Conservation (phyloP, 2,113 vertebrate genomes). For the Hyaena hyaena region DNA sequence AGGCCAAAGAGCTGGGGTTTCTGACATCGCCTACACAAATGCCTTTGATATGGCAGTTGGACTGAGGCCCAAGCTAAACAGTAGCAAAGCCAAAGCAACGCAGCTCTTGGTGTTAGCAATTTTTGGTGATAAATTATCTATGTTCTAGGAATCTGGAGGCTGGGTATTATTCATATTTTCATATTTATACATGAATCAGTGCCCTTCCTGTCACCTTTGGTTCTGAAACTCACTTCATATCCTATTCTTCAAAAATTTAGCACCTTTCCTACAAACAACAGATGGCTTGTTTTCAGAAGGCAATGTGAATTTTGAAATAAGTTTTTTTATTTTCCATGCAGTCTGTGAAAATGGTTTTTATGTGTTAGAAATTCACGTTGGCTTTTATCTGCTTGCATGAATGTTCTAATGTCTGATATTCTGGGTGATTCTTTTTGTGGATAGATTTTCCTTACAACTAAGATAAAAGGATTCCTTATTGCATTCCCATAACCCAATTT, state of each 20-base stretch:
- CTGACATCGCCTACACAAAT: background rate
- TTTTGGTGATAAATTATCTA: background rate
- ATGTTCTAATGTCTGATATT: conserved; percentile 1
- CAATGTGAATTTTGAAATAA: conserved; percentile 44
- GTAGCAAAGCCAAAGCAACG: background rate
- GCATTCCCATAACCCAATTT: background rate
- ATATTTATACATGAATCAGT: background rate
- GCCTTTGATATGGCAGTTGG: background rate
- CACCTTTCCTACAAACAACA: conserved; percentile 52
- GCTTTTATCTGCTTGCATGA: background rate
- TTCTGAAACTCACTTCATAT: background rate
- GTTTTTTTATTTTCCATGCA: background rate
- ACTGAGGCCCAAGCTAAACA: background rate
- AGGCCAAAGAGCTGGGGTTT: background rate
- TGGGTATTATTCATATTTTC: background rate
- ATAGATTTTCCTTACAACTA: background rate
- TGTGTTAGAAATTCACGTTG: conserved; percentile 22
- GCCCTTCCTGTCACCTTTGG: conserved; percentile 24
- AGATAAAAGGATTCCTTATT: background rate
- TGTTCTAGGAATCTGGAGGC: background rate
- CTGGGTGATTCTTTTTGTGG: conserved; percentile 31
- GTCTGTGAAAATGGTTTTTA: conserved; percentile 40
- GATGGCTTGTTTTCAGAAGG: conserved; percentile 56
- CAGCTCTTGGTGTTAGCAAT: background rate
- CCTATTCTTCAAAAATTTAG: conserved; percentile 46